phyloP scores from a whole-genome alignment of 35 echinoderm and acorn worm species.

The Eucidaris tribuloides region DNA sequence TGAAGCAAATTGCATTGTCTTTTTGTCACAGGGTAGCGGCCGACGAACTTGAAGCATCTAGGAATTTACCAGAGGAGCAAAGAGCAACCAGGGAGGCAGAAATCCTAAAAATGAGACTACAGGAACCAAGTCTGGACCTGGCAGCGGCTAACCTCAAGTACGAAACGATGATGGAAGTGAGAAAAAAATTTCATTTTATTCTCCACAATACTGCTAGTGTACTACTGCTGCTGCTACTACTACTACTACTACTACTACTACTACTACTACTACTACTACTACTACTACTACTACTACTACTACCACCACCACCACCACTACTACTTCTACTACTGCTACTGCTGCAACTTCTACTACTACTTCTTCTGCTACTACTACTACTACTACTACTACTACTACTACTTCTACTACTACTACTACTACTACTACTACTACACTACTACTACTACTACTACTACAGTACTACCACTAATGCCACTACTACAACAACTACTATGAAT shows the following conservation, averaged over 20 bases:
- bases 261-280: neutral
- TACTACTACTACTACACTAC: neutral
- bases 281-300: neutral
- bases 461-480: neutral
- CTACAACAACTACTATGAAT: neutral
- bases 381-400: neutral
- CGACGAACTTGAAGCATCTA: too few relatives aligned
- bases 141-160: neutral
- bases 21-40: too few relatives aligned
- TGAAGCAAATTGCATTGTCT: too few relatives aligned
- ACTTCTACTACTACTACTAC: neutral
- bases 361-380: neutral
- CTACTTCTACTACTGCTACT: neutral
- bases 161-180: constrained; percentile 1
- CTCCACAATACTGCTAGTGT: neutral
- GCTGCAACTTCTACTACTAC: neutral
- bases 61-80: too few relatives aligned
- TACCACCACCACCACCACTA: neutral
- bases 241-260: neutral
- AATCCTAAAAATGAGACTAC: neutral
- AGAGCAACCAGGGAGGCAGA: neutral
- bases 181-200: neutral
- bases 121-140: neutral
- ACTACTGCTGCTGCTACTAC: neutral
- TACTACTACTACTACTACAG: neutral